Base-by-base conservation (phyloP, 1,140 invertebrate species). In the Aricia agestis region DNA sequence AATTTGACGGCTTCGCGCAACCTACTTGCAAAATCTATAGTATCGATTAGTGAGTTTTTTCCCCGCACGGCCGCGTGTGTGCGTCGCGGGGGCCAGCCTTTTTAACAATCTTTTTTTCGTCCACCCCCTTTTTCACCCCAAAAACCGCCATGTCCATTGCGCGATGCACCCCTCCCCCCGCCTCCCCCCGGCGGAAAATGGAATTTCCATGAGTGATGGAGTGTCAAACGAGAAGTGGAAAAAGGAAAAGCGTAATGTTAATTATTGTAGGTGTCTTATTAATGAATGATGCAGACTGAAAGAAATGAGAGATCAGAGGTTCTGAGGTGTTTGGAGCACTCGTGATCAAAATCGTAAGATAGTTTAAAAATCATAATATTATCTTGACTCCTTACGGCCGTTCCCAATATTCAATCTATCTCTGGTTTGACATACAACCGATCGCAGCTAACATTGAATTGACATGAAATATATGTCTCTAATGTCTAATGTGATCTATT, bases 201-300 rank as follows among this genome's bases (percentile, higher is more conserved):
- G 89, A 90, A 91, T 91, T 91, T 91, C 89, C 89, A 90, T 91
- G 89, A 91, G 89, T 91, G 89, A 91, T 91, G 89, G 89, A 91
- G 89, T 91, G 89, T 91, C 89, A 91, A 91, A 91, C 86, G 86
- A 82, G 81, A 91, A 88, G 86, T 87, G 83, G 81, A 90, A 90
- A 91, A 91, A 88, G 86, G 89, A 91, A 91, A 91, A 90, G 84
- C 83, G 89, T 91, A 90, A 91, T 91, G 87, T 89, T 91, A 91
- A 91, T 91, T 91, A 90, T 89, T 83, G 85, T 86, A 82, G 83
- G 86, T 82, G 5, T 0, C 6, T 36, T 36, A 9, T 36, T 36
- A 36, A 36, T 36, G 2, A 36, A 36, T 36, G 36, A 36, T 2
- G 36, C 9, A 36, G 9, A 36, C 36, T 4, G 6, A 36, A 36